Percentiles rank a stretch among this genome's conserved stretches.
Evolutionary conservation across 2,888 invertebrate genomes (phyloP).

Genomic region (Ceraclea dissimilis): DNA sequence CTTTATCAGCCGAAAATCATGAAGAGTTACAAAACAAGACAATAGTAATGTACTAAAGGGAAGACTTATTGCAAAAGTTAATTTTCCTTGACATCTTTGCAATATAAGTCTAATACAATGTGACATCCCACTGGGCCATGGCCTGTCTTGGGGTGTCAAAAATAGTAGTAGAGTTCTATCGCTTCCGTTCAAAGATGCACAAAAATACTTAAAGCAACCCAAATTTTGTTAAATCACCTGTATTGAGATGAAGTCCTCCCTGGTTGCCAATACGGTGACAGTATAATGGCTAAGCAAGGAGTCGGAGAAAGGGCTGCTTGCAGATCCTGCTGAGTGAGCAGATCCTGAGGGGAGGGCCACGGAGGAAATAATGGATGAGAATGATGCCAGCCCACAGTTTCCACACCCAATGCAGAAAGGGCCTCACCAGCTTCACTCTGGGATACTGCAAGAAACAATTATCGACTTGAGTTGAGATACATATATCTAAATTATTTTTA

Average conservation of each 20-base stretch:
- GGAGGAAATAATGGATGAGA: constrained; percentile 67
- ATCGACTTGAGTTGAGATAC: neutral
- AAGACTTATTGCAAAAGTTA: no score
- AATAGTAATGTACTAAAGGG: no score
- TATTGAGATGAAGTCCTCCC: constrained; percentile 49
- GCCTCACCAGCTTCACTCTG: constrained; percentile 55
- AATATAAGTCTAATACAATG: no score
- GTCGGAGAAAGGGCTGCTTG: constrained; percentile 45
- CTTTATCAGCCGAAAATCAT: no score
- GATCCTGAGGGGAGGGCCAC: constrained; percentile 61
- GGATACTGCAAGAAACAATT: constrained; percentile 39
- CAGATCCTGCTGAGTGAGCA: constrained; percentile 56
- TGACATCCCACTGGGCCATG: no score
- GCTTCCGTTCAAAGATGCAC: no score
- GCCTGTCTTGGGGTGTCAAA: no score
- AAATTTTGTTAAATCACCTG: no score
- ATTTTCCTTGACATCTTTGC: no score
- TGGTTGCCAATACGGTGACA: constrained; percentile 55
- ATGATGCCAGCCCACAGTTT: constrained; percentile 69
- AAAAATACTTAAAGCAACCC: no score
- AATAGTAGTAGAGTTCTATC: no score
- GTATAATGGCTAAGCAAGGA: constrained; percentile 58
- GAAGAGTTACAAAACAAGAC: no score
- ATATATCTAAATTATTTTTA: neutral
- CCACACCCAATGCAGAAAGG: constrained; percentile 41